Evolutionary conservation across 2,113 vertebrate species (phyloP).

Genomic region (Okapia johnstoni): DNA sequence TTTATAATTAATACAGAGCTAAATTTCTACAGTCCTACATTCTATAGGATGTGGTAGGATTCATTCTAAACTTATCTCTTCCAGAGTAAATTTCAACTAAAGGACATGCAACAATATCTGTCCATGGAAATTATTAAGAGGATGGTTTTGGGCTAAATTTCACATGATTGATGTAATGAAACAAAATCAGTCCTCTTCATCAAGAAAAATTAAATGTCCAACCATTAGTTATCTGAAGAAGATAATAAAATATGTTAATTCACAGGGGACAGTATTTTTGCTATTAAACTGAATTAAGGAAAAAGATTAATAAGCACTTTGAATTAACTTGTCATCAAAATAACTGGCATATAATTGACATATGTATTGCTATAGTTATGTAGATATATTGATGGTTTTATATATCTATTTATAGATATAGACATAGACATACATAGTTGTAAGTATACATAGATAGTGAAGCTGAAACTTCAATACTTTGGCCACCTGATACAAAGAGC

Average conservation of each 20-base stretch:
- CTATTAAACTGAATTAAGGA: background rate
- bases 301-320: background rate
- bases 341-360: background rate
- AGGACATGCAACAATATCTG: background rate
- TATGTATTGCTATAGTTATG: background rate
- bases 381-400: background rate
- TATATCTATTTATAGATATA: background rate
- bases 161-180: background rate
- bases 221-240: background rate
- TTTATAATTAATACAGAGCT: background rate
- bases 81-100: background rate
- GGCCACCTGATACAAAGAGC: background rate
- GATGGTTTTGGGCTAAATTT: background rate
- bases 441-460: background rate
- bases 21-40: background rate
- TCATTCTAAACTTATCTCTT: conserved; percentile 6
- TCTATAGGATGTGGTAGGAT: background rate
- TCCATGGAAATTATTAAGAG: conserved; percentile 25
- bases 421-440: background rate
- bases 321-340: background rate
- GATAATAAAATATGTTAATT: background rate
- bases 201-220: background rate
- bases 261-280: background rate
- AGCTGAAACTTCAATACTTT: background rate
- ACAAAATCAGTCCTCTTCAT: background rate